Conservation (phyloP, 2,888 invertebrate species). For the Nezara viridula region DNA sequence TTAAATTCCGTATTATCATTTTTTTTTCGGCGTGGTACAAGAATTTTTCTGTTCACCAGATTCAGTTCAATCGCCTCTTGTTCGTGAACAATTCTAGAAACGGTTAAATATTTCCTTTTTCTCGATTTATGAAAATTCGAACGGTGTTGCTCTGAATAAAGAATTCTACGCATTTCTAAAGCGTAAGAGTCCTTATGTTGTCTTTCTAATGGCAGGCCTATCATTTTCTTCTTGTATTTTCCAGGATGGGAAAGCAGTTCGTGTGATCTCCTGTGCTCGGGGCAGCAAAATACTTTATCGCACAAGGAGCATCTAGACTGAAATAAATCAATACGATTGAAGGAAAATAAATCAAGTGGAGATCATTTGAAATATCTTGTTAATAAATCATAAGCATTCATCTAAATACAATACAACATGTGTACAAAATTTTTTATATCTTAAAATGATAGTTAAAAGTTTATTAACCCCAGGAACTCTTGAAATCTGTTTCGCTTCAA, state of each 20-base stretch:
- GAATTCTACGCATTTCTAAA: conserved; percentile 28
- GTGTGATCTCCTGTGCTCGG: conserved; percentile 23
- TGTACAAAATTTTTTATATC: too few species aligned
- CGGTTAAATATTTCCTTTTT: conserved; percentile 5
- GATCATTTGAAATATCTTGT: neutral
- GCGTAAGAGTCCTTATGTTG: neutral
- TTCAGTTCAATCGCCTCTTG: neutral
- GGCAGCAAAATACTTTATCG: conserved; percentile 35
- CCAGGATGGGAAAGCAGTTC: neutral
- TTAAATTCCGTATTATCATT: neutral
- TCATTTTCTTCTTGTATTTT: neutral
- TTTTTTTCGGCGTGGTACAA: conserved; percentile 31
- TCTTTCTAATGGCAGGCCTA: neutral
- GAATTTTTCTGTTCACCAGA: conserved; percentile 12
- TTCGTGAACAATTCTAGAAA: conserved; percentile 17
- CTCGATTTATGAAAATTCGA: conserved; percentile 10
- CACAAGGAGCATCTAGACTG: conserved; percentile 5
- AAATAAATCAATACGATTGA: neutral
- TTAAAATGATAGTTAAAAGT: too few species aligned
- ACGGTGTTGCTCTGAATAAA: conserved; percentile 5
- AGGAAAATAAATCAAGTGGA: neutral
- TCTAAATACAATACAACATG: neutral
- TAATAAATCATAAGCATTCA: neutral
- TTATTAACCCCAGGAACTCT: too few species aligned
- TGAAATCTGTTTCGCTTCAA: too few species aligned